These are phyloP conservation scores for Invenusta paracnida DNA, from an alignment of 2,888 invertebrate species.

Conservation along the genomic window DNA sequence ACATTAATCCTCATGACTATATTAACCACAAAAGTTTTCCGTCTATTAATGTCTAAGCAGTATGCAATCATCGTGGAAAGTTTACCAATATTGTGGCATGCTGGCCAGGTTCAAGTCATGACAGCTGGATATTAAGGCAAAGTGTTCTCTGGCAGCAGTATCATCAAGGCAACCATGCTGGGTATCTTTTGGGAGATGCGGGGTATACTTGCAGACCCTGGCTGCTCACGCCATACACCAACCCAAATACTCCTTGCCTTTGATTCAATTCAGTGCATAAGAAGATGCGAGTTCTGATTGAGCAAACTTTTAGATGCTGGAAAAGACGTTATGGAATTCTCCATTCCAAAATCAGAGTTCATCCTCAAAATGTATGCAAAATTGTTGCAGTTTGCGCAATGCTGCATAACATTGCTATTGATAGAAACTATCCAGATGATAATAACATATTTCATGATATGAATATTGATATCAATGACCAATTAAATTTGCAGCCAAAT, in stretches of 20 bases:
- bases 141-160: neutral
- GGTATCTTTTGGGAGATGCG: neutral
- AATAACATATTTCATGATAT: too few species aligned
- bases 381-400: neutral
- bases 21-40: neutral
- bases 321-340: neutral
- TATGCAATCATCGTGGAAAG: neutral
- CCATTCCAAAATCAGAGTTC: neutral
- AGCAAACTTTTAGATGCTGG: neutral
- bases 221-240: neutral
- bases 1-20: neutral
- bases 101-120: neutral
- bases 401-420: constrained; percentile 2
- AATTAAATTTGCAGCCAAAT: too few species aligned
- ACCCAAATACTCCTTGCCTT: neutral
- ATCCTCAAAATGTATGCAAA: neutral
- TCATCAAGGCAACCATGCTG: neutral
- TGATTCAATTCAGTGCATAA: neutral
- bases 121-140: neutral
- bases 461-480: neutral
- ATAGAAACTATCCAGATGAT: neutral
- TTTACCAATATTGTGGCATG: neutral
- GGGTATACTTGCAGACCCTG: neutral
- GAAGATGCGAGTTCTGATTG: neutral
- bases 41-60: neutral